Evolutionary conservation across 2,888 invertebrate genomes (phyloP).

Genomic region (Amitus sp.): DNA sequence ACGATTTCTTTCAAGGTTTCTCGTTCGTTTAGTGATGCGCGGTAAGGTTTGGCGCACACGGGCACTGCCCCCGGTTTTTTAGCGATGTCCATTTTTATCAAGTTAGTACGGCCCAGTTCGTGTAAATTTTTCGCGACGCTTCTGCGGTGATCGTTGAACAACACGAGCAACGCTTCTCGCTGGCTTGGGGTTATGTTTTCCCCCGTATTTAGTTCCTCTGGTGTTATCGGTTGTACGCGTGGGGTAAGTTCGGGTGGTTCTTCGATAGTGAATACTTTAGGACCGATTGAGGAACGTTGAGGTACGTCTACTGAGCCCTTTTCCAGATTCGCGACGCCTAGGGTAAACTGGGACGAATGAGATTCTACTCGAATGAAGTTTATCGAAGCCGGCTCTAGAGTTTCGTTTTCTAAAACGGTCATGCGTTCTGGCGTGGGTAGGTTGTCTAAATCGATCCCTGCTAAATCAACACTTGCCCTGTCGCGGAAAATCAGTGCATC

Average conservation of each 20-base stretch:
- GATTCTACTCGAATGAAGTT: constrained; percentile 17
- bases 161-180: constrained; percentile 1
- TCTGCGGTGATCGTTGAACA: constrained; percentile 6
- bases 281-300: not conserved
- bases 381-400: constrained; percentile 15
- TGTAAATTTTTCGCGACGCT: constrained; percentile 10
- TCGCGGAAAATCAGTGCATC: constrained; percentile 4
- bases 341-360: too few relatives aligned
- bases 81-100: constrained; percentile 16
- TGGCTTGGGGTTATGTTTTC: not conserved
- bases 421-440: constrained; percentile 4
- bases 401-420: not conserved
- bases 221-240: constrained; percentile 7
- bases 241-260: constrained; percentile 1
- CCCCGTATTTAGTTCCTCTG: constrained; percentile 13
- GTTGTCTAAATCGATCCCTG: not conserved
- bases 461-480: not conserved
- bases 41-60: constrained; percentile 18
- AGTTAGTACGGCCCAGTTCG: constrained; percentile 13
- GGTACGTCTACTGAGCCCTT: too few relatives aligned
- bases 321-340: too few relatives aligned
- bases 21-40: constrained; percentile 24
- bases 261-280: not conserved
- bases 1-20: constrained; percentile 28
- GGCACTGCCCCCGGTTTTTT: constrained; percentile 13